A percentile compares a stretch with the other conserved stretches of the same genome.
Evolutionary conservation across 2,797 vertebrate species (phyloP).

Genomic region (Danio albolineatus): DNA sequence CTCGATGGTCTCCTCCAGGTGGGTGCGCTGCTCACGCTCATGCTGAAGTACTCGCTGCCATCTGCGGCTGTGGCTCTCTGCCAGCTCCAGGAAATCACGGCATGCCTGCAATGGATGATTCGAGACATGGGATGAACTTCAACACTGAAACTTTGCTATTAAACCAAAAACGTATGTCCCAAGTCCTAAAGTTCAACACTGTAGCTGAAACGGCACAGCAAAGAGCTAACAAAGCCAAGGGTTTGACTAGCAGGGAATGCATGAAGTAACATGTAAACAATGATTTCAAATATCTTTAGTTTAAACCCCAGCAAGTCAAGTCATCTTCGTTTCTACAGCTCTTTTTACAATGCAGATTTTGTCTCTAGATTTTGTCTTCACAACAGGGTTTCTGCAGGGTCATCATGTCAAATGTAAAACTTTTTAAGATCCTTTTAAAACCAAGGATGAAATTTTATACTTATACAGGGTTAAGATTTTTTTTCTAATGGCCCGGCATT

Average conservation of each 20-base stretch:
- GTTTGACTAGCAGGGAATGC: neutral
- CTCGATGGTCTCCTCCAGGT: constrained; percentile 97
- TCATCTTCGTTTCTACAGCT: too few species aligned
- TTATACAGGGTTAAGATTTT: too few species aligned
- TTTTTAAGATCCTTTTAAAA: too few species aligned
- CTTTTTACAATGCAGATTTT: too few species aligned
- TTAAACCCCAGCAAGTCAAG: too few species aligned
- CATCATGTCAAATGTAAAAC: too few species aligned
- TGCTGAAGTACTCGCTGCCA: constrained; percentile 97
- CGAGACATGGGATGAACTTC: neutral
- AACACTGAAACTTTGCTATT: neutral
- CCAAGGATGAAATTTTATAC: too few species aligned
- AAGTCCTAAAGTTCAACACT: neutral
- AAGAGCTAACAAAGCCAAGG: neutral
- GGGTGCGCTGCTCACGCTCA: constrained; percentile 94
- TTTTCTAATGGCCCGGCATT: too few species aligned
- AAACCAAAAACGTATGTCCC: neutral
- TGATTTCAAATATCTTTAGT: too few species aligned
- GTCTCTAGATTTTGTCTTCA: too few species aligned
- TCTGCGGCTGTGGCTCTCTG: constrained; percentile 92
- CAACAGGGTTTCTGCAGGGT: too few species aligned
- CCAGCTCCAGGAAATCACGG: constrained; percentile 95
- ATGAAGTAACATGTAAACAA: neutral
- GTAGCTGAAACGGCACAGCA: neutral
- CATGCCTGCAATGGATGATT: constrained; percentile 84